Evolutionary conservation across 1,140 invertebrate species (phyloP), one percentile per base, ranked within the genome.

Genomic region (Drosophila micromelanica): DNA sequence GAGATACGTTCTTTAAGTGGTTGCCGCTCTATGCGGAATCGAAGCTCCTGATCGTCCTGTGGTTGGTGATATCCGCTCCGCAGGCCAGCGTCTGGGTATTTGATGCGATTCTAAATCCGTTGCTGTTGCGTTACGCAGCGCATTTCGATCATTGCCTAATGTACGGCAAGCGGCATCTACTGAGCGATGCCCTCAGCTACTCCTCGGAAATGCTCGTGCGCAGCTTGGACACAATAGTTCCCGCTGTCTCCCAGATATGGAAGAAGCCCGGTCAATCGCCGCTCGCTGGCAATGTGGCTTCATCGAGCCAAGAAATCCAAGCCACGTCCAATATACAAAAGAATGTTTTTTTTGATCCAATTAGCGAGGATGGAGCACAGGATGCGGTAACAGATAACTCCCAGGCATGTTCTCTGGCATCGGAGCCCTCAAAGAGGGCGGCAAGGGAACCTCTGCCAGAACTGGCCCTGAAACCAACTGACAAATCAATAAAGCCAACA

Each of bases 21-120:
- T 2, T 87, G 42, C 59, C 82, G 2, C 17, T 87, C n/a, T 87
- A 86, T 40, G 49, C 13, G 7, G 72, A 73, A 51, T 55, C 48
- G 6, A 87, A 87, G 51, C 27, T 87, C 9, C 2, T 84, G 3
- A 15, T 89, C 3, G 62, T 89, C 2, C 20, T 87, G 23, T 76
- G 67, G 67, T 30, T 89, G 8, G 79, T 84, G n/a, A 3, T 79
- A 2, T 30, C 73, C 0, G 82, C 82, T 2, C 82, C 82, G 1
- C 23, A 43, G 37, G 72, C 84, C 8, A 89, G 73, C 54, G 84
- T 89, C 38, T 87, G 82, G 82, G 45, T 89, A 6, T 87, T 61
- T 13, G 79, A 87, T 48, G 12, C 56, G 11, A 62, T 87, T 9
- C 12, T 87, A 5, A 38, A 45, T 46, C 84, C 84, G 9, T 3